Evolutionary conservation across 2,888 invertebrate genomes (phyloP), one percentile per base, ranked within the genome.

Genomic region (Drepana falcataria): DNA sequence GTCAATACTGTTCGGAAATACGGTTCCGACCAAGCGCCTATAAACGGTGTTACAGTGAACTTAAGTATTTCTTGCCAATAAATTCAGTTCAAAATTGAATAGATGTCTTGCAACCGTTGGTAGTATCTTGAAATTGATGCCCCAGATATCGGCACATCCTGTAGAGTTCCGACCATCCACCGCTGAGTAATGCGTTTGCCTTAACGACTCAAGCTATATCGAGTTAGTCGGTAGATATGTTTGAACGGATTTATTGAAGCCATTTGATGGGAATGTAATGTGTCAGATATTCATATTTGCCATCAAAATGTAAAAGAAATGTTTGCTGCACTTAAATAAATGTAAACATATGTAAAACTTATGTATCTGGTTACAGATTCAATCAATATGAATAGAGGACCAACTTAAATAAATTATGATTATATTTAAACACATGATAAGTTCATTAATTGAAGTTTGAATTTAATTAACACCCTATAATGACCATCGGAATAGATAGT

Each of bases 111-210:
- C 67, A 67, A 71, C 71, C 69, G 67, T 64, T 65, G 69, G 66
- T 67, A 63, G 69, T 64, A 67, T 70, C 70, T 69, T 73, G 69
- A 73, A 76, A 79, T 81, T 78, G 79, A 81, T 78, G 81, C 75
- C 71, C 68, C 75, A 77, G 79, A 81, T 83, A 82, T 79, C 79
- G 71, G 73, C 67, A 77, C 74, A 76, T 79, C 80, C 79, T 75
- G 79, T 76, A 81, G 73, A 83, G 82, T 81, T 81, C 81, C 77
- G 69, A 66, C 69, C 66, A 64, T 63, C 65, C 60, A 59, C 64
- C 65, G 56, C 66, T 78, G 78, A 79, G 76, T 79, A 81, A 83
- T 78, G 80, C 75, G 71, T 73, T 76, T 67, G 71, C 73, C 77
- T 75, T 83, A 82, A 84, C 80, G 81, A 80, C 75, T 68, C 51